A percentile compares a stretch with the other conserved stretches of the same genome.
Evolutionary conservation across 2,797 vertebrate genomes (phyloP).

Genomic region (Kryptolebias ocellatus): DNA sequence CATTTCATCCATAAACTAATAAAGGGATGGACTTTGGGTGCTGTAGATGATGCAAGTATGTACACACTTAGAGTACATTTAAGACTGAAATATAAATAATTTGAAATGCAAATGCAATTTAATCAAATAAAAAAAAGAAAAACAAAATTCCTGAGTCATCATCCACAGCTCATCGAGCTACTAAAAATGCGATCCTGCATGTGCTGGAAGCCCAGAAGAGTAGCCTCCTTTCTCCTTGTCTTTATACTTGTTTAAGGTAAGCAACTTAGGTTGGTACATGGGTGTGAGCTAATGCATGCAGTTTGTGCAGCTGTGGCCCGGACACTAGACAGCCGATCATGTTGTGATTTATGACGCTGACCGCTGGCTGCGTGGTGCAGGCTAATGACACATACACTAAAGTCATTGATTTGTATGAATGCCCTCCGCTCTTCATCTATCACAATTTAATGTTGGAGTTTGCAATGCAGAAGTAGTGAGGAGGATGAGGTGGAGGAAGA

Average conservation of each 20-base stretch:
- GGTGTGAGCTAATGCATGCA: conserved; percentile 82
- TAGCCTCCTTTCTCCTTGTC: conserved; percentile 13
- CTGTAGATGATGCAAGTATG: background rate
- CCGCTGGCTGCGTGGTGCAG: conserved; percentile 98
- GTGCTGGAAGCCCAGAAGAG: conserved; percentile 29
- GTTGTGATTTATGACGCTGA: conserved; percentile 99
- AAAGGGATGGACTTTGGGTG: too few species aligned
- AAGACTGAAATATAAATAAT: background rate
- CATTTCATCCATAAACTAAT: too few species aligned
- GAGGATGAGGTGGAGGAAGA: conserved; percentile 46
- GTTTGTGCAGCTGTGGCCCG: conserved; percentile 80
- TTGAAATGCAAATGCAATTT: background rate
- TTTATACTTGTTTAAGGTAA: conserved; percentile 53
- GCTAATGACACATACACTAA: conserved; percentile 99
- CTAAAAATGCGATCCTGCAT: conserved; percentile 30
- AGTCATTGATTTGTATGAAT: conserved; percentile 99
- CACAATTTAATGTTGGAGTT: conserved; percentile 99
- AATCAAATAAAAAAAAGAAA: background rate
- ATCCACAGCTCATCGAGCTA: conserved; percentile 41
- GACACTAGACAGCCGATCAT: conserved; percentile 97
- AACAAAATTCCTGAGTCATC: conserved; percentile 53
- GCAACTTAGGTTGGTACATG: conserved; percentile 36
- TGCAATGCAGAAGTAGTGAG: conserved; percentile 94
- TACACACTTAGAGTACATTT: background rate
- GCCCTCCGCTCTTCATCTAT: conserved; percentile 99